Base-by-base conservation (phyloP, 2,113 vertebrate species). In the Progne subis region DNA sequence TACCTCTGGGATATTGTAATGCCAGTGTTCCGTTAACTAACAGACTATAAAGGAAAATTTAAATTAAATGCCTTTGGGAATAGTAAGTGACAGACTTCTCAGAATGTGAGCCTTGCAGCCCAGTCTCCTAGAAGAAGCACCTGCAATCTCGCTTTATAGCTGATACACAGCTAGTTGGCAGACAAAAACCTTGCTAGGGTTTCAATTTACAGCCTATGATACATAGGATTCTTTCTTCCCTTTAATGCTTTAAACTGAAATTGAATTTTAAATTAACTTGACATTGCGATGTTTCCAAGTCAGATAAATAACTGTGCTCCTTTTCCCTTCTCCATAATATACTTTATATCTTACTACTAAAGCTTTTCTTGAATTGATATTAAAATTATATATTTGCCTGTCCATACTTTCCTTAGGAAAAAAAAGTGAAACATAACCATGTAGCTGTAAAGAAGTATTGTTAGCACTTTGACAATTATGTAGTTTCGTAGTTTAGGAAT, bases 191-290 rank as follows among this genome's bases (percentile, higher is more conserved):
- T 92, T 65, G 53, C 89, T 86, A 80, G 91, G 53, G 89, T 96
- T 96, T 94, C 82, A 94, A 76, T 96, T 95, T 96, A 77, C 59
- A 82, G 56, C 79, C 59, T 55, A 6, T 90, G 84, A 88, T 94
- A 80, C 71, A 52, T 19, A 86, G 71, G 49, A 63, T 85, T 85
- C 88, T 95, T 94, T 93, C 72, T 94, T 82, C 70, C 63, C 90
- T 78, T 68, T 81, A 90, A 83, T 81, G 80, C 88, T 97, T 93
- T 96, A 96, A 93, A 89, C 86, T 83, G 77, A 94, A 96, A 95
- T 96, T 81, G 94, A 95, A 96, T 96, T 97, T 97, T 97, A 95
- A 96, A 96, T 96, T 94, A 93, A 92, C 65, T 91, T 94, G 94
- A 94, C 83, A 89, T 75, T 91, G n/a, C 86, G 88, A 79, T 96